Percentiles rank a stretch among this genome's conserved stretches.
These are phyloP conservation scores for Drosophila fuyamai DNA, from an alignment of 1,140 invertebrate species.

Conservation along the genomic window DNA sequence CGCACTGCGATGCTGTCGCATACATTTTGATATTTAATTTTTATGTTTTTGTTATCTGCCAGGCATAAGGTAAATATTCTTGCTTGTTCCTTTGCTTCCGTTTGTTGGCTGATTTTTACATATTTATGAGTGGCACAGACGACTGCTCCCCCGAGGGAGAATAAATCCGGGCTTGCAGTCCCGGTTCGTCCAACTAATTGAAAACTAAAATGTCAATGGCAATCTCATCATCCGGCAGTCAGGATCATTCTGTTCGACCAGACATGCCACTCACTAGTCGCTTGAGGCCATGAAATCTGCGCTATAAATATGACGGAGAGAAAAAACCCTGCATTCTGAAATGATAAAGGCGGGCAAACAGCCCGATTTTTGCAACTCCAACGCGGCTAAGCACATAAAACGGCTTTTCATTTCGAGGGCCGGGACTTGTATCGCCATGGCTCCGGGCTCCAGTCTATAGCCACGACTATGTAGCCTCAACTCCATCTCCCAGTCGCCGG, in stretches of 20 bases:
- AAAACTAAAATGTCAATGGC: slow-evolving; percentile 79
- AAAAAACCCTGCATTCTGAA: slow-evolving; percentile 6
- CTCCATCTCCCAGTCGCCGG: slow-evolving; percentile 15
- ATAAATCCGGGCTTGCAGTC: background rate
- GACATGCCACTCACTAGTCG: slow-evolving; percentile 52
- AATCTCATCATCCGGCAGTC: slow-evolving; percentile 60
- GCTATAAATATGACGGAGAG: slow-evolving; percentile 35
- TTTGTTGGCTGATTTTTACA: slow-evolving; percentile 36
- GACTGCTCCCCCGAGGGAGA: slow-evolving; percentile 12
- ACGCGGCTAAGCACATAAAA: slow-evolving; percentile 43
- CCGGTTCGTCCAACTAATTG: slow-evolving; percentile 65
- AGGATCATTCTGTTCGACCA: slow-evolving; percentile 39
- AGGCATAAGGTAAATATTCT: slow-evolving; percentile 31
- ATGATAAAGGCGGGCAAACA: slow-evolving; percentile 9
- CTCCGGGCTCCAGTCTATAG: slow-evolving; percentile 1
- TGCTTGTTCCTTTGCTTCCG: slow-evolving; percentile 1
- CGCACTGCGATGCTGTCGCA: slow-evolving; percentile 50
- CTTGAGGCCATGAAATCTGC: slow-evolving; percentile 45
- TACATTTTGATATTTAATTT: slow-evolving; percentile 77
- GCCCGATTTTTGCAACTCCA: slow-evolving; percentile 21
- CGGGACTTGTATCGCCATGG: slow-evolving; percentile 6
- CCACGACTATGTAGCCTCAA: background rate
- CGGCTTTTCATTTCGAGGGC: slow-evolving; percentile 39
- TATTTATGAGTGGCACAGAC: slow-evolving; percentile 41
- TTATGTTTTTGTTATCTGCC: slow-evolving; percentile 54